Evolutionary conservation across 2,113 vertebrate genomes (phyloP), one percentile per base, ranked within the genome.

Genomic region (Delphinapterus leucas): DNA sequence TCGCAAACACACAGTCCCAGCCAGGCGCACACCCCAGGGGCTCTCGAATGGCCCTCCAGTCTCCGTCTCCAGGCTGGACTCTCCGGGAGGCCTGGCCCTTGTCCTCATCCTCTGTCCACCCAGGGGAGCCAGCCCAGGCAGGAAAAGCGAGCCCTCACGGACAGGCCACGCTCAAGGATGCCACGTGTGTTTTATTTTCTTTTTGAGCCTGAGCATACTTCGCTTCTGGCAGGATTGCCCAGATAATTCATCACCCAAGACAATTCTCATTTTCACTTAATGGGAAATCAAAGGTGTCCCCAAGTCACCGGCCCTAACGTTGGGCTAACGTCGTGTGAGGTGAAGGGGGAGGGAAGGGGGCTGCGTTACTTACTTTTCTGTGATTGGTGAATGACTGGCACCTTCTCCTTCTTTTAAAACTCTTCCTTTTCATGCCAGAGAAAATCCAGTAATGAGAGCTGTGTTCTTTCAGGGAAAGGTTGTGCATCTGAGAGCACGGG

Each of bases 91-190:
- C 36, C 31, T 3, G 25, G 18, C 12, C 20, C 47, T 58, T 5
- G 73, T 65, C 53, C 25, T 55, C 18, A 6, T 1, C 21, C 67
- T 5, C n/a, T 2, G 4, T 33, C 15, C 17, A 4, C 33, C 41
- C 1, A 0, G 6, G 38, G 31, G 14, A 67, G 55, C 90, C 38
- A 31, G 61, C 0, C 20, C n/a, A 28, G 25, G 55, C 21, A 0
- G 55, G 61, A n/a, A 28, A 25, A 1, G n/a, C 21, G 14, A 47
- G 41, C 4, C 36, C 15, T 67, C 1, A 0, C 13, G 8, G 4
- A 4, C 47, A 2, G 5, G 9, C 53, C 5, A 0, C 0, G 1
- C 21, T 3, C n/a, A 4, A 76, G 61, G 79, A 13, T 53, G 1
- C 41, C 0, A 53, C 6, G 38, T 0, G 13, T 1, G 0, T 9